phyloP scores from a whole-genome alignment of 2,797 vertebrate species.

The Leptoclinus maculatus region DNA sequence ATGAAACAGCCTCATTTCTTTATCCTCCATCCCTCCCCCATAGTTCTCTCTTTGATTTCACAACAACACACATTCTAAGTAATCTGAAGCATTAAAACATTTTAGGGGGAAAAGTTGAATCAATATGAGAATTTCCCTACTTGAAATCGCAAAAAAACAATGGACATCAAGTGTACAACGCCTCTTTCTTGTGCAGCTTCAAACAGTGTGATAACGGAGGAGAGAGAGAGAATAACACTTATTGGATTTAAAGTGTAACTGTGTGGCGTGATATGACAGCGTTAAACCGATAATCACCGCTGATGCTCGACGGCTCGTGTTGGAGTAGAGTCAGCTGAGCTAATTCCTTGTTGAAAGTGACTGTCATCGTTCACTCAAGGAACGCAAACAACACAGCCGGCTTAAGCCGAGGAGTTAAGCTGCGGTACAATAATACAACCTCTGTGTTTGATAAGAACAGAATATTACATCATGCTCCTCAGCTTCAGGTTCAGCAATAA shows the following conservation, averaged over 20 bases:
- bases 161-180: neutral
- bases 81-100: neutral
- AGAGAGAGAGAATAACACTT: slow-evolving; percentile 50
- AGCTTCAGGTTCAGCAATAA: neutral
- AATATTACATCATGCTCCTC: neutral
- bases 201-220: slow-evolving; percentile 30
- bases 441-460: neutral
- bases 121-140: neutral
- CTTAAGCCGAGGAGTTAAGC: slow-evolving; percentile 51
- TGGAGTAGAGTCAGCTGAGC: slow-evolving; percentile 36
- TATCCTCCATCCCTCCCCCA: neutral
- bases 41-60: slow-evolving; percentile 14
- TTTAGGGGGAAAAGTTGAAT: neutral
- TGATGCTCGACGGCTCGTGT: slow-evolving; percentile 25
- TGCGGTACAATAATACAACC: neutral
- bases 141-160: slow-evolving; percentile 1
- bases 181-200: slow-evolving; percentile 3
- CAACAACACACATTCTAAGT: neutral
- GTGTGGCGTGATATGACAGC: slow-evolving; percentile 27
- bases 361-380: slow-evolving; percentile 71
- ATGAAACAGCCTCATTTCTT: neutral
- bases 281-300: slow-evolving; percentile 47
- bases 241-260: slow-evolving; percentile 46
- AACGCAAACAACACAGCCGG: slow-evolving; percentile 60
- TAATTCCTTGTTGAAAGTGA: slow-evolving; percentile 67